phyloP scores from a whole-genome alignment of 2,888 invertebrate species.

The Parnassius mnemosyne region DNA sequence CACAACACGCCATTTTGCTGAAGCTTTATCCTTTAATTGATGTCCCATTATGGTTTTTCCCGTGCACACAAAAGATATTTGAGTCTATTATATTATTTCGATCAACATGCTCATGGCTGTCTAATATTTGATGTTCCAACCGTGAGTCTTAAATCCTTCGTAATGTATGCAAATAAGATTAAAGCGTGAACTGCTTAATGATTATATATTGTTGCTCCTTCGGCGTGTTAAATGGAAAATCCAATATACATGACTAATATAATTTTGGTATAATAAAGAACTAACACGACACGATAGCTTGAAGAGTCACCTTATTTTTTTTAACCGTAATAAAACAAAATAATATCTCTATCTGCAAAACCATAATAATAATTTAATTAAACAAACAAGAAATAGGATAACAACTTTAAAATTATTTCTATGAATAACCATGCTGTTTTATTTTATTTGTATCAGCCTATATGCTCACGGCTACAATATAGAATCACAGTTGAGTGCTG shows the following conservation, averaged over 20 bases:
- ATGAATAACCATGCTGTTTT: too few relatives aligned
- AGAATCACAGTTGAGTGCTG: too few relatives aligned
- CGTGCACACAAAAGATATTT: conserved; percentile 3
- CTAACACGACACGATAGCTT: neutral
- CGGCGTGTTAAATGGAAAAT: conserved; percentile 2
- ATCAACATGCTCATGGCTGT: neutral
- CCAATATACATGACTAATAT: neutral
- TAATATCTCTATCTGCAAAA: too few relatives aligned
- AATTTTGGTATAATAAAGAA: neutral
- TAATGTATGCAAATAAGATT: conserved; percentile 19
- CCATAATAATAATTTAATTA: neutral
- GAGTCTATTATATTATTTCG: neutral
- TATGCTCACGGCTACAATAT: too few relatives aligned
- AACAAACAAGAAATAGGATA: neutral
- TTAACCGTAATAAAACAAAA: too few relatives aligned
- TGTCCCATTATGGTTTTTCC: neutral
- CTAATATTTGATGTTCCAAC: conserved; percentile 19
- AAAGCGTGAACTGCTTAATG: conserved; percentile 18
- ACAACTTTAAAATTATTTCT: too few relatives aligned
- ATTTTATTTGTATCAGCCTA: too few relatives aligned
- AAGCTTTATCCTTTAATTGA: neutral
- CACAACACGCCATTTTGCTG: too few relatives aligned
- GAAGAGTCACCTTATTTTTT: too few relatives aligned
- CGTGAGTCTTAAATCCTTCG: conserved; percentile 11
- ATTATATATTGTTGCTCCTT: conserved; percentile 14